These are phyloP conservation scores for Leiothrix lutea DNA, from an alignment of 2,113 vertebrate genomes.

Conservation along the genomic window DNA sequence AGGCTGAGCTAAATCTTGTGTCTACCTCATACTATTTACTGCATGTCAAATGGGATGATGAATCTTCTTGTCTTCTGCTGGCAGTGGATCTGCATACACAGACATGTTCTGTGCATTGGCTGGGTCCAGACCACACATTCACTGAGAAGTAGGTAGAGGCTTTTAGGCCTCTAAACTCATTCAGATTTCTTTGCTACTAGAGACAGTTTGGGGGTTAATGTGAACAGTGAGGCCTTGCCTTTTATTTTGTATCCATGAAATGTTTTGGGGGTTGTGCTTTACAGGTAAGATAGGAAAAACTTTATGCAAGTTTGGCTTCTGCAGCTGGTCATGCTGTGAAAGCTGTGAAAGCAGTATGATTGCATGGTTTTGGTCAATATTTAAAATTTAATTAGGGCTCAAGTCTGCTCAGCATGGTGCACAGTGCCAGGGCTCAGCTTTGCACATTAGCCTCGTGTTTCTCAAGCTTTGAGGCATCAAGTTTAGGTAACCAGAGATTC, in stretches of 20 bases:
- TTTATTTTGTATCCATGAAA: not conserved
- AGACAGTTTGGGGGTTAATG: not conserved
- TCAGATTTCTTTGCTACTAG: not conserved
- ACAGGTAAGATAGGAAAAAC: not conserved
- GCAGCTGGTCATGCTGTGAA: not conserved
- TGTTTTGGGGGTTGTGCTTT: not conserved
- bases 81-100: not conserved
- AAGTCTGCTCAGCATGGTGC: fast-evolving
- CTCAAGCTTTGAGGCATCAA: not conserved
- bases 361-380: not conserved
- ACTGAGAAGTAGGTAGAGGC: not conserved
- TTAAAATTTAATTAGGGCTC: not conserved
- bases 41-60: not conserved
- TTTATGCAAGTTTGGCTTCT: not conserved
- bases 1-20: not conserved
- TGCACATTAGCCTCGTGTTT: not conserved
- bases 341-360: not conserved
- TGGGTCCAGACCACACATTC: not conserved
- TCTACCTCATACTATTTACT: not conserved
- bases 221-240: not conserved
- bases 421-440: not conserved
- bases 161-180: not conserved
- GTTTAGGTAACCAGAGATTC: not conserved
- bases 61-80: not conserved
- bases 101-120: not conserved